Evolutionary conservation across 2,113 vertebrate genomes (phyloP), one percentile per base, ranked within the genome.

Genomic region (Prinia subflava): DNA sequence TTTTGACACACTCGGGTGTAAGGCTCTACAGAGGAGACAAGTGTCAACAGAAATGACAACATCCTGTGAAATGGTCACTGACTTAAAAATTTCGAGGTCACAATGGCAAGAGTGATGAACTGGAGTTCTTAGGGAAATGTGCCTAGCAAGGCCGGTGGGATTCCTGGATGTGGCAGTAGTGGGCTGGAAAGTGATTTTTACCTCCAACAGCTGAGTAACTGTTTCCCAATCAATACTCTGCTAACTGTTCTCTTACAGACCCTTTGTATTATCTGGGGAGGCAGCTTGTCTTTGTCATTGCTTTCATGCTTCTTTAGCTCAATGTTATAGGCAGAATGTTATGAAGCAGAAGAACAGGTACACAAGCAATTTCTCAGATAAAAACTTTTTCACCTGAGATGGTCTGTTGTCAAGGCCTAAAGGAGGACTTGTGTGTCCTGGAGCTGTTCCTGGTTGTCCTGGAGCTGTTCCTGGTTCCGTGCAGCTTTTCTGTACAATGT

Each of bases 341-440:
- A 21, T 15, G 37, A 96, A 95, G 74, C 81, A 87, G 77, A 78
- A 91, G 68, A 89, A 46, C 21, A 90, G 20, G 37, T 33, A 73
- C 41, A n/a, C 13, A 30, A 57, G 22, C 0, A 3, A 56, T 64
- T 87, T 70, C 53, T 86, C 30, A 4, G 42, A 18, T 28, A 63
- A 55, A 63, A 77, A 94, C 15, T n/a, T 53, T 35, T 89, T 92
- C 28, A 49, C 21, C 39, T 60, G 63, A 76, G 57, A 24, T 69
- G 41, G 35, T 80, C 41, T 70, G 35, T 63, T 56, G 17, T 33
- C 55, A 70, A 33, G 18, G n/a, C 59, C n/a, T 50, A 17, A 56
- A 70, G 33, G 20, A 74, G 60, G 19, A 33, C 16, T 64, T 2
- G 1, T 1, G 1, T 37, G 15, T 57, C 28, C 27, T 89, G 52